Evolutionary conservation across 2,113 vertebrate genomes (phyloP).

Genomic region (Hiodon tergisus): DNA sequence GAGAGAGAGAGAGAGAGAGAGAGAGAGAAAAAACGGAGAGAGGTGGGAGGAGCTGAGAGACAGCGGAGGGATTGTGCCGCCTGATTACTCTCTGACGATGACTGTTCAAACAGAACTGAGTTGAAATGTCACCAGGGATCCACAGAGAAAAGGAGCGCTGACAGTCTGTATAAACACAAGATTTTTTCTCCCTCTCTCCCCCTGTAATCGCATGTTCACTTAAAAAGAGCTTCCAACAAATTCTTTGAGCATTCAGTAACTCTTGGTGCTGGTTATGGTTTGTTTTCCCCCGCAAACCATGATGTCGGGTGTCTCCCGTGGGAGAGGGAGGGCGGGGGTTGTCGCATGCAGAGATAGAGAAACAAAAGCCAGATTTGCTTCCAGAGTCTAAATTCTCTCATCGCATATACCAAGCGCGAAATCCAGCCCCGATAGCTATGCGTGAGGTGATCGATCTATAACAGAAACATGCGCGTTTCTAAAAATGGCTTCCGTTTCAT

Average conservation of each 20-base stretch:
- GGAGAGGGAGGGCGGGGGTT: slow-evolving; percentile 6
- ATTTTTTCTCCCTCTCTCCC: slow-evolving; percentile 22
- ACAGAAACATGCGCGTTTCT: too few relatives aligned
- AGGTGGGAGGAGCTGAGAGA: slow-evolving; percentile 8
- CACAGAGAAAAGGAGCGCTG: slow-evolving; percentile 43
- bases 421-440: too few relatives aligned
- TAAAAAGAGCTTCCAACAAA: slow-evolving; percentile 53
- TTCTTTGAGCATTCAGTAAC: slow-evolving; percentile 52
- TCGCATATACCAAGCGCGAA: neutral
- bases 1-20: neutral
- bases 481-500: too few relatives aligned
- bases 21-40: neutral
- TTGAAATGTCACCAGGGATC: slow-evolving; percentile 51
- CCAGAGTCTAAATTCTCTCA: neutral
- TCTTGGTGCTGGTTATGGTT: slow-evolving; percentile 34
- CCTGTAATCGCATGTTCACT: slow-evolving; percentile 52
- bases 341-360: neutral
- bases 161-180: slow-evolving; percentile 58
- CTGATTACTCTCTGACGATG: slow-evolving; percentile 38
- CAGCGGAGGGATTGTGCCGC: slow-evolving; percentile 36
- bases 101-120: slow-evolving; percentile 49
- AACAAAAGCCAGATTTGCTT: slow-evolving; percentile 16
- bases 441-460: too few relatives aligned
- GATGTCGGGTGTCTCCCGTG: slow-evolving; percentile 36
- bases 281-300: slow-evolving; percentile 36